Percentiles rank a stretch among this genome's conserved stretches.
phyloP scores from a whole-genome alignment of 2,797 vertebrate genomes.

The Orientallactaga sibirica region DNA sequence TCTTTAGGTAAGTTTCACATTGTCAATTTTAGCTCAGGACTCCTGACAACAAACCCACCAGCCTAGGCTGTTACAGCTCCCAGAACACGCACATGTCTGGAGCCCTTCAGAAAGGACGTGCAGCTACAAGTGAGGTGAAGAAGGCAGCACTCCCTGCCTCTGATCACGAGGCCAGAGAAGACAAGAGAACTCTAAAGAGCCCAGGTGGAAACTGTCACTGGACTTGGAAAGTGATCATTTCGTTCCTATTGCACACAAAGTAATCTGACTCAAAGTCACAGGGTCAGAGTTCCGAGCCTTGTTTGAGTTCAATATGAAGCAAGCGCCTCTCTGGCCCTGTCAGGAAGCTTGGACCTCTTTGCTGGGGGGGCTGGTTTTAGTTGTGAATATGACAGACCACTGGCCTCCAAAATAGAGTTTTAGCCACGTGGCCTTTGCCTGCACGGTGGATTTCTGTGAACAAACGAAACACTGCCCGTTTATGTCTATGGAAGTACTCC shows the following conservation, averaged over 20 bases:
- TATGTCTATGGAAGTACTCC: background rate
- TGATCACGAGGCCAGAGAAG: fast-evolving
- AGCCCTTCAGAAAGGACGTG: fast-evolving
- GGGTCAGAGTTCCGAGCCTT: background rate
- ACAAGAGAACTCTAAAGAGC: background rate
- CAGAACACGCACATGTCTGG: fast-evolving
- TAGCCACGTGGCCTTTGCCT: background rate
- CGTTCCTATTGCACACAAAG: background rate
- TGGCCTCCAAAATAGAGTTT: background rate
- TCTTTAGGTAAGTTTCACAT: background rate
- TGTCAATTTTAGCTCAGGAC: constrained; percentile 15
- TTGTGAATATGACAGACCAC: background rate
- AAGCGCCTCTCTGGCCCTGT: background rate
- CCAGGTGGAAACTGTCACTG: no score
- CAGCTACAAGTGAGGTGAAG: fast-evolving
- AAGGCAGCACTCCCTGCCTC: background rate
- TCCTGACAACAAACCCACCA: background rate
- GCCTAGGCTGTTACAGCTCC: background rate
- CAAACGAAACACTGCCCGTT: background rate
- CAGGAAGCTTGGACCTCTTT: background rate
- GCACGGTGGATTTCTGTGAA: background rate
- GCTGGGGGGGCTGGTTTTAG: background rate
- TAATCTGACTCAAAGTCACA: background rate
- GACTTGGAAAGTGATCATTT: background rate
- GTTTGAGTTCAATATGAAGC: background rate